Evolutionary conservation across 2,797 vertebrate genomes (phyloP), one percentile per base, ranked within the genome.

Genomic region (Hirundo rustica): DNA sequence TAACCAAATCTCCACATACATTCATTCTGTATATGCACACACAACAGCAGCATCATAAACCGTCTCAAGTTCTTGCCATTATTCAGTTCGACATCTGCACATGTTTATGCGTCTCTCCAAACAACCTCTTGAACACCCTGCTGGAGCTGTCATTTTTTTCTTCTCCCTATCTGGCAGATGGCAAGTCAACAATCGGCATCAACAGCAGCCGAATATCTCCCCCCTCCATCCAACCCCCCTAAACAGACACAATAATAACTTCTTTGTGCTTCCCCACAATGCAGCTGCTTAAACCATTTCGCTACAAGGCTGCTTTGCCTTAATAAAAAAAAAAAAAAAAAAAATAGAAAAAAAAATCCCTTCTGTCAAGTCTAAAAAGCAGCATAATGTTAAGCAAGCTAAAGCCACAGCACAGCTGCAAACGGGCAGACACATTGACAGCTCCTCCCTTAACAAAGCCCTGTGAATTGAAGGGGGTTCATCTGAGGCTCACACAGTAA

Each of bases 111-210:
- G 98, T 98, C 98, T 98, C 97, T 98, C 98, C 98, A 98, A 98
- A 98, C 97, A 98, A 98, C 98, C 98, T 98, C 98, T 98, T 98
- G 98, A 98, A 98, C 98, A 98, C 97, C 98, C 98, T 98, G 97
- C 98, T 98, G 98, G 98, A 98, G 98, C 98, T 97, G 98, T 98
- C 98, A 98, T 98, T 98, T 98, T 98, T 98, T 98, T 98, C 97
- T 98, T 98, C 97, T 98, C 98, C 98, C 98, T 99, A 98, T 98
- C 98, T 98, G 98, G 98, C 99, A 99, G 98, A 99, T 99, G 99
- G 98, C 98, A 98, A 99, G 98, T 99, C 99, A 99, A 99, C 99
- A 99, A 99, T 99, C 98, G 97, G 97, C 98, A 98, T 97, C 98
- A 98, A 98, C 98, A 98, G 98, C 98, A 98, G 98, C 97, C 97